Evolutionary conservation across 2,797 vertebrate species (phyloP), one percentile per base, ranked within the genome.

Genomic region (Microctenopoma stevenorrisi): DNA sequence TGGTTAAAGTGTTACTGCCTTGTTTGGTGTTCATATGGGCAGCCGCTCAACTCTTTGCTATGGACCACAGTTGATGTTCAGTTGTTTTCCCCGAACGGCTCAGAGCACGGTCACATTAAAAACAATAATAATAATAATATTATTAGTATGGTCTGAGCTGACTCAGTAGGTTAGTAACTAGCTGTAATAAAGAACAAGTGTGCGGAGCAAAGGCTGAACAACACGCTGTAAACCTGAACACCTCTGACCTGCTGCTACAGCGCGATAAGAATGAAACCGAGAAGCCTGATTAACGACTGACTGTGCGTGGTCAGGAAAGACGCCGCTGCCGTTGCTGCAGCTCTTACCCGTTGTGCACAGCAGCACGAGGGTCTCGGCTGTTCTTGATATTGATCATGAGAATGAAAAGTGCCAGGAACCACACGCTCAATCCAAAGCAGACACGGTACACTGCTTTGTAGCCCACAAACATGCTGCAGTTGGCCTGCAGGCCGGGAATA

Each of bases 361-460:
- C 84, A 44, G 96, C 97, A 81, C 97, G 93, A 0, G 93, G 94
- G 67, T 96, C 97, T 25, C 90, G 94, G 83, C 95, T 98, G 18
- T 93, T 96, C 92, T 95, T 98, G 66, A 97, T 94, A 67, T 95
- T 94, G 56, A 97, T 82, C 93, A 94, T 96, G 7, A 96, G 84
- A 67, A 98, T 37, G 50, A 84, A 91, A 57, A 98, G 93, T 1
- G 79, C 61, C 70, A 96, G 89, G 91, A 97, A 99, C 90, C 96
- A 97, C 78, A 96, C 30, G 0, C 95, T 94, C 94, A 98, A 93
- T 74, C 95, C 96, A 72, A 97, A 98, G 90, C 93, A 96, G 79
- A 99, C 76, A 1, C 96, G 95, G 84, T 99, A 98, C 9, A 98
- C 96, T 1, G 97, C 97, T 84, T 96, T 96, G 84, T 95, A 98